phyloP scores from a whole-genome alignment of 1,140 invertebrate species.

The Ostrea denselamellosa region DNA sequence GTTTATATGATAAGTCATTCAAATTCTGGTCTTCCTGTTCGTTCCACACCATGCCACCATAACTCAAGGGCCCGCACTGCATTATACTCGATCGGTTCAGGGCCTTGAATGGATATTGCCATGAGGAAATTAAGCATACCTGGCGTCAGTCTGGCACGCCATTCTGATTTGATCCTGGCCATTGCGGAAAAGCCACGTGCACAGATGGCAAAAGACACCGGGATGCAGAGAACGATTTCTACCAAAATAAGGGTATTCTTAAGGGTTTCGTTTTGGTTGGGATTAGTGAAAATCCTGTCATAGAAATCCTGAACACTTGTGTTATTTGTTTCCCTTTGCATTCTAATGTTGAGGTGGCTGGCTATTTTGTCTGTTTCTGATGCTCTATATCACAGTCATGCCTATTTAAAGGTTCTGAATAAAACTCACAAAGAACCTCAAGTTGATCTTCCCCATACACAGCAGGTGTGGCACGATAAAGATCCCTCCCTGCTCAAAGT shows the following conservation, averaged over 20 bases:
- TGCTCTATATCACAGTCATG: constrained; percentile 44
- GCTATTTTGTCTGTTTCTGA: constrained; percentile 39
- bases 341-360: constrained; percentile 42
- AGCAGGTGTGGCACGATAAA: too few relatives aligned
- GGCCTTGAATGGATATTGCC: too few relatives aligned
- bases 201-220: constrained; percentile 43
- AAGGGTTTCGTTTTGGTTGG: constrained; percentile 33
- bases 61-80: too few relatives aligned
- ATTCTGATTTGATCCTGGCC: constrained; percentile 46
- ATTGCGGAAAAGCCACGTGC: constrained; percentile 45
- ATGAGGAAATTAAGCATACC: constrained; percentile 46
- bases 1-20: too few relatives aligned
- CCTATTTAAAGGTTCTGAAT: constrained; percentile 15
- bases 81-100: too few relatives aligned
- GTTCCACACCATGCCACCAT: too few relatives aligned
- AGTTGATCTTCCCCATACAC: constrained; percentile 40
- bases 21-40: too few relatives aligned
- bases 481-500: too few relatives aligned
- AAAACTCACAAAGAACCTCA: constrained; percentile 39
- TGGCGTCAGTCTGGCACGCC: constrained; percentile 1
- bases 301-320: constrained; percentile 42
- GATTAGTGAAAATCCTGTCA: constrained; percentile 46
- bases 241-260: constrained; percentile 13
- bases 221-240: constrained; percentile 10
- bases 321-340: background rate